Conservation (phyloP, 2,113 vertebrate genomes). For the Mungos mungo region DNA sequence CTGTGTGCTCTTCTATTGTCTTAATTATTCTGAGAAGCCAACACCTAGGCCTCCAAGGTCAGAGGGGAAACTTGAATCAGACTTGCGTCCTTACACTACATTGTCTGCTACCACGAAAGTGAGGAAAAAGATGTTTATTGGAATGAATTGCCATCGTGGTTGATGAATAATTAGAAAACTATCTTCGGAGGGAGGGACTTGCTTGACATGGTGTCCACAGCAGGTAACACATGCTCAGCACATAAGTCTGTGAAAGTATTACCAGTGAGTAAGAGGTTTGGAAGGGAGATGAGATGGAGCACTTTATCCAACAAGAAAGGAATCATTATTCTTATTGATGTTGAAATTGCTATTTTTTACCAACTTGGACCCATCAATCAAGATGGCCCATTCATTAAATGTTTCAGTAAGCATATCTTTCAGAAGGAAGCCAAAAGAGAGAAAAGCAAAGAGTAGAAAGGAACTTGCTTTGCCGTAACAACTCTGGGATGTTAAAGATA, state of each 20-base stretch:
- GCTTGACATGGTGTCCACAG: too few species aligned
- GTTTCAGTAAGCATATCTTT: neutral
- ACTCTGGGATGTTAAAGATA: neutral
- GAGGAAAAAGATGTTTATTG: neutral
- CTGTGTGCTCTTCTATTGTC: too few species aligned
- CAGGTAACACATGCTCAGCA: neutral
- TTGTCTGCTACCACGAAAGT: neutral
- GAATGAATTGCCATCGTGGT: neutral
- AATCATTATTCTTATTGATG: neutral
- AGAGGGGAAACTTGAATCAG: too few species aligned
- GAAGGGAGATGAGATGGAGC: neutral
- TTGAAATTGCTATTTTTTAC: neutral
- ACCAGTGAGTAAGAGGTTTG: neutral
- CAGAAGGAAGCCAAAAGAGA: neutral
- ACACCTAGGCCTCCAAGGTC: too few species aligned
- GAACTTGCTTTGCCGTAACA: neutral
- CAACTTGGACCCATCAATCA: neutral
- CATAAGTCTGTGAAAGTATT: too few species aligned
- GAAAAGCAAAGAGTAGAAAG: neutral
- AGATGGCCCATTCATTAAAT: neutral
- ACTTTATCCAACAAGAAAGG: neutral
- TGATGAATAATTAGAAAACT: neutral
- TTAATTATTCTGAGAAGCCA: too few species aligned
- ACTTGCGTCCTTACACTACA: too few species aligned
- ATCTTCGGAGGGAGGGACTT: neutral